phyloP scores from a whole-genome alignment of 2,113 vertebrate species.

The Boulengeromyrus knoepffleri region DNA sequence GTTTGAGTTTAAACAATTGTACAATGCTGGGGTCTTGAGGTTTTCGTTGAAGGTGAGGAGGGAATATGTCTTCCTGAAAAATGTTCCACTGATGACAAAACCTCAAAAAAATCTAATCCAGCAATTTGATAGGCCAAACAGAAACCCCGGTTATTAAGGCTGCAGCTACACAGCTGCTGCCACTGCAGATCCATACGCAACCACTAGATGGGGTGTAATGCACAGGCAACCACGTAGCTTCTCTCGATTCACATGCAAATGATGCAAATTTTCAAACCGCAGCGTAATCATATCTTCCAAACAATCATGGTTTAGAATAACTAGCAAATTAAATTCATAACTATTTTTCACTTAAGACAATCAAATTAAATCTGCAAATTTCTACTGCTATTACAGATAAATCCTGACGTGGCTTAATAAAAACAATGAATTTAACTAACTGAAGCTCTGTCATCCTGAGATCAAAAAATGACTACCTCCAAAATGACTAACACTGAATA shows the following conservation, averaged over 20 bases:
- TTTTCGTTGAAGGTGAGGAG: not conserved
- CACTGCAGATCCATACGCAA: slow-evolving; percentile 20
- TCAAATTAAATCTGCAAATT: not conserved
- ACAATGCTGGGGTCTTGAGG: not conserved
- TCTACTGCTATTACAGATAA: not conserved
- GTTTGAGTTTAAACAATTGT: no score
- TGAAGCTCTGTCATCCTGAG: not conserved
- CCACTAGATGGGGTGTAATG: slow-evolving; percentile 30
- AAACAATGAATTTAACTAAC: not conserved
- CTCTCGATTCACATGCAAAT: not conserved
- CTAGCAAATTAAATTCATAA: not conserved
- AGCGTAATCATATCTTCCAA: not conserved
- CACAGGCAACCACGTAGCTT: not conserved
- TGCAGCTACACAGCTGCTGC: slow-evolving; percentile 14
- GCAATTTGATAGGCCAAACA: not conserved
- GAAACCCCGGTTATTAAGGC: not conserved
- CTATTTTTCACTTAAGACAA: not conserved
- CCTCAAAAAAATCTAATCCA: not conserved
- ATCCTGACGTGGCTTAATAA: not conserved
- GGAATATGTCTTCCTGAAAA: not conserved
- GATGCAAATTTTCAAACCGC: not conserved
- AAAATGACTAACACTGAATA: not conserved
- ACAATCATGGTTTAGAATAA: not conserved
- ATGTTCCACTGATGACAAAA: not conserved
- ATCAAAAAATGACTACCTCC: not conserved